phyloP scores from a whole-genome alignment of 2,113 vertebrate species.

The Spea bombifrons region DNA sequence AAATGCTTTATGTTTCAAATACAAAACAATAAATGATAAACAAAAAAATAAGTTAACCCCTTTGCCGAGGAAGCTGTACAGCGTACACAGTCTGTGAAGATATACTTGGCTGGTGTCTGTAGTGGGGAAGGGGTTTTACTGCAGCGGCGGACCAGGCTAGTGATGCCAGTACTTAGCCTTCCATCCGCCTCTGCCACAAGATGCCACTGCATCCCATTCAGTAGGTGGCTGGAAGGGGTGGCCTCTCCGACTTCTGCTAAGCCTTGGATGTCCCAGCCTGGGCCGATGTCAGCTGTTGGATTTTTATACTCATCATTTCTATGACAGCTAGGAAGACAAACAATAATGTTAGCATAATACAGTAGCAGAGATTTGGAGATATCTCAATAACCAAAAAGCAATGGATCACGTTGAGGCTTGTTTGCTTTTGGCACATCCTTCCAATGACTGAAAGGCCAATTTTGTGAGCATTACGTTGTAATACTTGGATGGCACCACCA shows the following conservation, averaged over 20 bases:
- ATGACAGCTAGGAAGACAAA: slow-evolving; percentile 71
- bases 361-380: too few species aligned
- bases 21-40: slow-evolving; percentile 27
- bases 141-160: slow-evolving; percentile 13
- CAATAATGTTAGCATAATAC: too few species aligned
- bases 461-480: too few species aligned
- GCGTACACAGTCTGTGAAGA: slow-evolving; percentile 6
- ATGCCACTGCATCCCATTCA: neutral
- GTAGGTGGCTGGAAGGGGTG: neutral
- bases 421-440: too few species aligned
- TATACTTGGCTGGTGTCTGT: neutral
- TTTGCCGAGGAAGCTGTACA: slow-evolving; percentile 35
- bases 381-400: too few species aligned
- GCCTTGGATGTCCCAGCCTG: slow-evolving; percentile 76
- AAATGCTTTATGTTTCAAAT: slow-evolving; percentile 24
- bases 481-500: too few species aligned
- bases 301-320: slow-evolving; percentile 90
- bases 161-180: slow-evolving; percentile 1
- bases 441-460: too few species aligned
- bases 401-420: too few species aligned
- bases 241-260: slow-evolving; percentile 45
- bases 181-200: slow-evolving; percentile 1
- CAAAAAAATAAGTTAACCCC: slow-evolving; percentile 39
- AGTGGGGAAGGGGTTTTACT: slow-evolving; percentile 27
- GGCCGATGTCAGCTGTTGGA: slow-evolving; percentile 80